These are phyloP conservation scores for Spongia lamella DNA, from an alignment of 37 sponge, comb jelly and placozoan species.

Conservation along the genomic window DNA sequence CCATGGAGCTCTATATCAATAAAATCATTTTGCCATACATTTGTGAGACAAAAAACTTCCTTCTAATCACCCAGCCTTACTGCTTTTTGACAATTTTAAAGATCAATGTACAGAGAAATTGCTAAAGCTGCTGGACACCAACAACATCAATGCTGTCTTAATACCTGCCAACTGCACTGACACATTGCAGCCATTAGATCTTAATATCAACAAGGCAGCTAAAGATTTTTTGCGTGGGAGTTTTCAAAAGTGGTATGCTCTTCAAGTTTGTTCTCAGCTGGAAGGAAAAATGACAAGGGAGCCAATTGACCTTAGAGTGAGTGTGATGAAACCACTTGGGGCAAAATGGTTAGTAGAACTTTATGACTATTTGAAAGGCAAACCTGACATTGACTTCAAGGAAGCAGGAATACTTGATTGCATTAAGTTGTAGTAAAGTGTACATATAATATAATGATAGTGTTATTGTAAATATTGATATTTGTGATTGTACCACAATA, in stretches of 20 bases:
- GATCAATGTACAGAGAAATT: conserved; percentile 28
- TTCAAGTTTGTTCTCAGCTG: conserved; percentile 30
- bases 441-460: not conserved
- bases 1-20: conserved; percentile 25
- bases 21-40: conserved; percentile 27
- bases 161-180: conserved; percentile 48
- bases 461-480: no score
- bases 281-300: not conserved
- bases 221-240: conserved; percentile 26
- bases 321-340: conserved; percentile 13
- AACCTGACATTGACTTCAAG: conserved; percentile 17
- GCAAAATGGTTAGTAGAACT: conserved; percentile 9
- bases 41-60: not conserved
- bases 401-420: conserved; percentile 8
- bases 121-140: conserved; percentile 8
- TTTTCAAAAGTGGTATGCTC: conserved; percentile 46
- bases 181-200: conserved; percentile 28
- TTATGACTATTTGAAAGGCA: conserved; percentile 1
- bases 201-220: conserved; percentile 32
- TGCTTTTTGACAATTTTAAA: conserved; percentile 40
- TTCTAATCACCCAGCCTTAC: conserved; percentile 14
- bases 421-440: not conserved
- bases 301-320: conserved; percentile 5
- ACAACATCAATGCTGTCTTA: no score
- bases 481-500: not conserved